Evolutionary conservation across 2,113 vertebrate species (phyloP).

Genomic region (Ailurus styani): DNA sequence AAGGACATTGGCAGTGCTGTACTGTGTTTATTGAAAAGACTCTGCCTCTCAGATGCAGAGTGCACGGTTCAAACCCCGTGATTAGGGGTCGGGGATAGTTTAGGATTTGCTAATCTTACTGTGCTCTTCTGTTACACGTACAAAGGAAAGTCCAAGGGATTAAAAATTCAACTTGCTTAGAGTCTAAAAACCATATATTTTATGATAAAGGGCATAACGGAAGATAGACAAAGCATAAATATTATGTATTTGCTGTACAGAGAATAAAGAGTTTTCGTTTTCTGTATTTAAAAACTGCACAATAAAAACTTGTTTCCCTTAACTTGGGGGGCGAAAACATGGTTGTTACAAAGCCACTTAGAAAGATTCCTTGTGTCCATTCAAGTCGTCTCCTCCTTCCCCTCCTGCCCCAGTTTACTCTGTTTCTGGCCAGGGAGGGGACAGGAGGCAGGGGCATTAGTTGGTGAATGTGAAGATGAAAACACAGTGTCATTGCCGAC

Average conservation of each 20-base stretch:
- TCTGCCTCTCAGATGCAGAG: not conserved
- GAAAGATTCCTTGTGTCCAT: accelerated
- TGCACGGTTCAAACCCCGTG: not conserved
- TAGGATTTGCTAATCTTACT: slow-evolving; percentile 94
- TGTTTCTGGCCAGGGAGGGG: not conserved
- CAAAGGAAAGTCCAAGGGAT: slow-evolving; percentile 91
- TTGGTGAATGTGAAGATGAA: not conserved
- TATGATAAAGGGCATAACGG: slow-evolving; percentile 95
- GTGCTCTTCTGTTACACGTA: slow-evolving; percentile 93
- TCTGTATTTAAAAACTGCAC: slow-evolving; percentile 96
- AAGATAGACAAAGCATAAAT: slow-evolving; percentile 95
- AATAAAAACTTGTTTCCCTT: slow-evolving; percentile 95
- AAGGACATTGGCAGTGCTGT: not conserved
- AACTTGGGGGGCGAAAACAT: slow-evolving; percentile 42
- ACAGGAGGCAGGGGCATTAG: not conserved
- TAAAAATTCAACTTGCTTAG: slow-evolving; percentile 90
- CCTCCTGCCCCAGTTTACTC: not conserved
- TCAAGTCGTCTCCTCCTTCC: not conserved
- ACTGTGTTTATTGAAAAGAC: not conserved
- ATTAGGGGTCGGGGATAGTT: slow-evolving; percentile 67
- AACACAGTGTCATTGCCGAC: accelerated
- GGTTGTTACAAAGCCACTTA: not conserved
- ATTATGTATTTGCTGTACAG: slow-evolving; percentile 98
- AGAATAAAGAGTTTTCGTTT: slow-evolving; percentile 98
- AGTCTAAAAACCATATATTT: slow-evolving; percentile 95